Conservation (phyloP, 2,797 vertebrate species). For the Brachymystax lenok region DNA sequence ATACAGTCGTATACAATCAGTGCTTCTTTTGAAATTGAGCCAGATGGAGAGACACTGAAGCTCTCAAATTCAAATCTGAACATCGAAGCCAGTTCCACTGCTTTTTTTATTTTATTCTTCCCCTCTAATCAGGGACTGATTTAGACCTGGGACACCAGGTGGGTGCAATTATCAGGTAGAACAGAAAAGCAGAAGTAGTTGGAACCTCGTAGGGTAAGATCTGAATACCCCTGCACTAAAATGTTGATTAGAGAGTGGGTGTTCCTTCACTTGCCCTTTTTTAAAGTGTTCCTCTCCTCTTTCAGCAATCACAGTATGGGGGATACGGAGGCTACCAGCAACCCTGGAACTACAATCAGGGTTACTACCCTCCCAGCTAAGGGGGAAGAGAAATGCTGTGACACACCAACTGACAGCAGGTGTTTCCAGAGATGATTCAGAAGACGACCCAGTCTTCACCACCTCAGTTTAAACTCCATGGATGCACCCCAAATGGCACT, state of each 20-base stretch:
- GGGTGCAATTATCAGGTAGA: not conserved
- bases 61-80: no score
- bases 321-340: conserved; percentile 77
- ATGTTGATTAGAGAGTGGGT: not conserved
- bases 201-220: not conserved
- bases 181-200: not conserved
- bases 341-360: conserved; percentile 83
- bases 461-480: conserved; percentile 2
- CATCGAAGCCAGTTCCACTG: not conserved
- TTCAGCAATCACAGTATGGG: conserved; percentile 76
- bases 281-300: not conserved
- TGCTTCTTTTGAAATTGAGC: not conserved
- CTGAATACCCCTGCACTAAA: not conserved
- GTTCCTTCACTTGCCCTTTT: not conserved
- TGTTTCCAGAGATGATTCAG: conserved; percentile 17
- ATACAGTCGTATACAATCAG: not conserved
- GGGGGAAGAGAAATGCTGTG: conserved; percentile 4
- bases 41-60: not conserved
- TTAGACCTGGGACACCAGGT: not conserved
- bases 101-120: not conserved
- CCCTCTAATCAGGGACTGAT: not conserved
- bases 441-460: conserved; percentile 26
- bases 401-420: conserved; percentile 30
- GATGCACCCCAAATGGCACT: not conserved
- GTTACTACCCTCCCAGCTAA: conserved; percentile 82